Percentiles rank a stretch among this genome's conserved stretches.
Evolutionary conservation across 2,888 invertebrate species (phyloP).

Genomic region (Drosophila trichaetosa): DNA sequence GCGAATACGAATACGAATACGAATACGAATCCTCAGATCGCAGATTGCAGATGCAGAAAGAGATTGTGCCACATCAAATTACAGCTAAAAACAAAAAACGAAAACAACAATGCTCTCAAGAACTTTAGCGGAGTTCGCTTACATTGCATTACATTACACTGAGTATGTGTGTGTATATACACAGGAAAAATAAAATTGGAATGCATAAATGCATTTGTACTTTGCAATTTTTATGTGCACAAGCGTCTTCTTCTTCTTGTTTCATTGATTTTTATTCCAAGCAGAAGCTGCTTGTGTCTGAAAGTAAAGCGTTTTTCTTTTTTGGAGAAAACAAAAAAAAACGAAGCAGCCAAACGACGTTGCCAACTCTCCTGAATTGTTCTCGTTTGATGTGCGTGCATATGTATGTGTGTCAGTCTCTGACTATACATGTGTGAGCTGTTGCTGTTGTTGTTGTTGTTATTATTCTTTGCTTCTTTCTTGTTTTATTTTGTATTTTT

Average conservation of each 20-base stretch:
- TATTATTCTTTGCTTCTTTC: constrained; percentile 33
- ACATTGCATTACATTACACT: constrained; percentile 10
- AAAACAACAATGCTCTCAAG: constrained; percentile 40
- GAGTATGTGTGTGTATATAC: not conserved
- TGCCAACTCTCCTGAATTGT: constrained; percentile 54
- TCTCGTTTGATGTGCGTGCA: constrained; percentile 39
- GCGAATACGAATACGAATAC: constrained; percentile 37
- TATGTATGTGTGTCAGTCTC: constrained; percentile 4
- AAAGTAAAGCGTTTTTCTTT: constrained; percentile 39
- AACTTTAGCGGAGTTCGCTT: constrained; percentile 47
- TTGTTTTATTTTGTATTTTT: constrained; percentile 42
- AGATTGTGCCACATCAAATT: constrained; percentile 61
- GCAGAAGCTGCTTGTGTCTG: constrained; percentile 19
- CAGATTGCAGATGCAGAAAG: constrained; percentile 43
- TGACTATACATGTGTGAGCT: constrained; percentile 11
- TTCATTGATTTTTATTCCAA: constrained; percentile 1
- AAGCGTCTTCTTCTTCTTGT: not conserved
- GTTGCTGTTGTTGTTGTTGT: constrained; percentile 2
- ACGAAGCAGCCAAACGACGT: constrained; percentile 21
- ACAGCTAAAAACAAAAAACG: constrained; percentile 32
- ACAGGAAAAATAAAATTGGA: not conserved
- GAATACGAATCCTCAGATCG: constrained; percentile 32
- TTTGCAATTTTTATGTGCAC: not conserved
- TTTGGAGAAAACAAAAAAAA: not conserved
- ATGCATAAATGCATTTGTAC: not conserved